Evolutionary conservation across 2,113 vertebrate species (phyloP), one percentile per base, ranked within the genome.

Genomic region (Hemiscyllium ocellatum): DNA sequence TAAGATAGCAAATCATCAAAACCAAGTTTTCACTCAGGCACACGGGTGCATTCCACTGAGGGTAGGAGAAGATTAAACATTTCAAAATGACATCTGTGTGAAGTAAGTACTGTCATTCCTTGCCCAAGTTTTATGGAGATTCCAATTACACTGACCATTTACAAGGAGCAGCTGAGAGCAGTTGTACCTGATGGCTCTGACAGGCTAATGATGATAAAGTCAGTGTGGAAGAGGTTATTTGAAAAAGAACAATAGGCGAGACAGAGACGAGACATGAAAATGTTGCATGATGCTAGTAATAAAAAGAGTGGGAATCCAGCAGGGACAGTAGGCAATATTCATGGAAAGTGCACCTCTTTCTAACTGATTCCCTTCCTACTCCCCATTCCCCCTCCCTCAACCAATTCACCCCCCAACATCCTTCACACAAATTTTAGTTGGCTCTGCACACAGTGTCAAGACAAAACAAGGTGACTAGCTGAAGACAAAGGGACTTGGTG

Each of bases 151-250:
- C 69, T 95, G 93, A 52, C 12, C 68, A 8, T 95, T 76, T 72
- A 50, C 26, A 95, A 70, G 37, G 42, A 76, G 68, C 94, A 52
- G 94, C 94, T 95, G 94, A 52, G 26, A 95, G 42, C 94, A 95
- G 24, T 76, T 95, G 68, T 72, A 95, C 94, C 94, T 95, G 94
- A 95, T 33, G 26, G 69, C 7, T 50, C 87, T 72, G 94, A 95
- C 94, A 95, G 69, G 68, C 26, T 24, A 95, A 95, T 95, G 94
- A 95, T 95, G 94, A 76, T 95, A 52, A 76, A 95, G 69, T 95
- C 26, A 12, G 52, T 29, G 94, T 72, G 69, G 47, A 93, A 93
- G 61, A 93, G 89, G 61, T 56, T 61, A 29, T 66, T 68, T 68
- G 61, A 93, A 66, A 65, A 50, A 50, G 20, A 42, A 76, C 47